A percentile compares a stretch with the other conserved stretches of the same genome.
These are phyloP conservation scores for Ctenodactylus gundi DNA, from an alignment of 2,113 vertebrate genomes.

Conservation along the genomic window DNA sequence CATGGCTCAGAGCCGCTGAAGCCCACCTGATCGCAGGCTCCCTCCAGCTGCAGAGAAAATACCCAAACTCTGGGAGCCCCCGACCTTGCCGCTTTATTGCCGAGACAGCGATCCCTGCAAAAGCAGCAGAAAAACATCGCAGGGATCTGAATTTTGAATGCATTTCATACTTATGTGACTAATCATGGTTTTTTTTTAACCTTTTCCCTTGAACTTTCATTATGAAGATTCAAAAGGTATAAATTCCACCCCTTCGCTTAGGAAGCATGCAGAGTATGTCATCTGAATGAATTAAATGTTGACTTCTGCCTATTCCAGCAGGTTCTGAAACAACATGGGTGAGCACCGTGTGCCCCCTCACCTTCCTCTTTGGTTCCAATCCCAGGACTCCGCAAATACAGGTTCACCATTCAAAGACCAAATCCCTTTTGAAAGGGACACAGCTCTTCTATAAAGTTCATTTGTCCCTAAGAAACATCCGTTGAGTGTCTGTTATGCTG, in stretches of 20 bases:
- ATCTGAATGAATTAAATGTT: conserved; percentile 50
- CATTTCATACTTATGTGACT: conserved; percentile 60
- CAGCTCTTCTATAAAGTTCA: neutral
- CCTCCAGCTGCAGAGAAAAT: neutral
- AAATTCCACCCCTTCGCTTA: neutral
- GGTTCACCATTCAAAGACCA: neutral
- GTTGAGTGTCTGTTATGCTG: neutral
- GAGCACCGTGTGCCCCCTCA: accelerated
- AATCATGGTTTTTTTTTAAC: neutral
- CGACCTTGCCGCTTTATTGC: neutral
- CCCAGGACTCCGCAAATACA: neutral
- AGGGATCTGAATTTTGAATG: neutral
- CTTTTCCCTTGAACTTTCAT: conserved; percentile 44
- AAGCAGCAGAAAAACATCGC: neutral
- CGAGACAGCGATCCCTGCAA: neutral
- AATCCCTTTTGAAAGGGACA: neutral
- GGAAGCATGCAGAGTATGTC: neutral
- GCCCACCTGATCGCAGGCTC: neutral
- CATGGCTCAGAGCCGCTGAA: accelerated
- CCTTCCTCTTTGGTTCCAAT: no score
- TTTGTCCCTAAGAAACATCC: neutral
- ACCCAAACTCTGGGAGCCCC: neutral
- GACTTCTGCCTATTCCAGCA: neutral
- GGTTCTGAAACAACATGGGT: neutral
- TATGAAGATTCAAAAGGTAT: neutral